Base-by-base conservation (phyloP, 1,140 invertebrate species). In the Rhyzopertha dominica region DNA sequence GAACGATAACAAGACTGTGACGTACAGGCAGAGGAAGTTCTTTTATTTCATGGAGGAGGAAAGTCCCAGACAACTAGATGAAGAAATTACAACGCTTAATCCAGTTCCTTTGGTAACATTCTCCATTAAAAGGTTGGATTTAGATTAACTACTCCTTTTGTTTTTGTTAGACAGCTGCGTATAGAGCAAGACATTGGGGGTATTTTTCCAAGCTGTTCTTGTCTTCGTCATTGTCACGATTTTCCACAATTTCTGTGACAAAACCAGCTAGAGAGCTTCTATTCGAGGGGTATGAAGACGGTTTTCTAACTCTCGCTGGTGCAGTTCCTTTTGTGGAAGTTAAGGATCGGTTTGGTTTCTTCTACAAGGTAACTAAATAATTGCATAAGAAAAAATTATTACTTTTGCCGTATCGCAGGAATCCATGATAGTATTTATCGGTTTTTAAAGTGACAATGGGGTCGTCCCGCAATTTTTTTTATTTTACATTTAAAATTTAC, bases 331-430 rank as follows among this genome's bases (percentile, higher is more conserved):
- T 74, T 74, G 0, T 80, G 78, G 38, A 54, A 13, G 45, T 58
- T 12, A 43, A 46, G 23, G 84, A 87, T 58, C 77, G 73, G 54
- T 88, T 90, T 63, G 87, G 84, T 18, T 82, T 85, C 76, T 88
- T 90, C 68, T 89, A 87, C 63, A 74, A 76, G 66, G 86, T 89
- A 73, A 68, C 72, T 60, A n/a, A n/a, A n/a, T n/a, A n/a, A n/a
- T n/a, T n/a, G n/a, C n/a, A n/a, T n/a, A n/a, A n/a, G n/a, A n/a
- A n/a, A n/a, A n/a, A n/a, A n/a, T n/a, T n/a, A n/a, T n/a, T n/a
- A n/a, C n/a, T n/a, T n/a, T n/a, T n/a, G n/a, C n/a, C n/a, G n/a
- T n/a, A n/a, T n/a, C n/a, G n/a, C n/a, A n/a, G n/a, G n/a, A n/a
- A n/a, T n/a, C n/a, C n/a, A n/a, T n/a, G n/a, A n/a, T n/a, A n/a